phyloP scores from a whole-genome alignment of 2,888 invertebrate genomes.

The Cacoxenus indagator region DNA sequence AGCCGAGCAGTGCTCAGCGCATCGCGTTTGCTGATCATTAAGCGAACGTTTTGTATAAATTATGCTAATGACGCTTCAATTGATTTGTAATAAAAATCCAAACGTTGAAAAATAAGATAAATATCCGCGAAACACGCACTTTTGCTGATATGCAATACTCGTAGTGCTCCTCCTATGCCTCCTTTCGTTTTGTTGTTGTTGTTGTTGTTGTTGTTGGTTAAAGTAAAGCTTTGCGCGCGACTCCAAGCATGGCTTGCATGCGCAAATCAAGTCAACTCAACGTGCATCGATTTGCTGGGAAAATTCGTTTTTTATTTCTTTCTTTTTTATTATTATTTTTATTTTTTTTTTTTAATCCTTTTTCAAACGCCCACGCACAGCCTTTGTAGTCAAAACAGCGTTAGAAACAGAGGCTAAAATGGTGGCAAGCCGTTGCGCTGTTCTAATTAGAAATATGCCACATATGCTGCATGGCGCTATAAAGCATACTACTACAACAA shows the following conservation, averaged over 20 bases:
- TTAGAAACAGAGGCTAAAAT: background rate
- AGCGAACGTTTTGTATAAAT: constrained; percentile 72
- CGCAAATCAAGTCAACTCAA: background rate
- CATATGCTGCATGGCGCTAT: constrained; percentile 47
- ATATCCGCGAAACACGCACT: constrained; percentile 70
- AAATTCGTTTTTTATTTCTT: no score
- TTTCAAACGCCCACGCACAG: constrained; percentile 19
- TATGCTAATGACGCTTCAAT: constrained; percentile 72
- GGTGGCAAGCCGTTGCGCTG: background rate
- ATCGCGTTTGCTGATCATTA: constrained; percentile 61
- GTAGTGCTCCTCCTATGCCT: no score
- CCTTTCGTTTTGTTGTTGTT: constrained; percentile 33
- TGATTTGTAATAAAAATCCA: constrained; percentile 72
- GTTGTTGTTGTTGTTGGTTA: constrained; percentile 24
- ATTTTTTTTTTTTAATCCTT: no score
- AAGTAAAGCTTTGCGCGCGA: background rate
- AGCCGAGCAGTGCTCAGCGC: constrained; percentile 30
- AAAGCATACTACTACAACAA: background rate
- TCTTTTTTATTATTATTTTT: no score
- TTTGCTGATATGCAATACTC: constrained; percentile 41
- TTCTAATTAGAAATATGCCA: constrained; percentile 58
- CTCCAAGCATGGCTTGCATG: background rate
- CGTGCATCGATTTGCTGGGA: constrained; percentile 27
- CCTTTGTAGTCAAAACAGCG: constrained; percentile 27
- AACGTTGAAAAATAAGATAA: constrained; percentile 67